Base-by-base conservation (phyloP, 2,797 vertebrate genomes). In the Tamandua tetradactyla region DNA sequence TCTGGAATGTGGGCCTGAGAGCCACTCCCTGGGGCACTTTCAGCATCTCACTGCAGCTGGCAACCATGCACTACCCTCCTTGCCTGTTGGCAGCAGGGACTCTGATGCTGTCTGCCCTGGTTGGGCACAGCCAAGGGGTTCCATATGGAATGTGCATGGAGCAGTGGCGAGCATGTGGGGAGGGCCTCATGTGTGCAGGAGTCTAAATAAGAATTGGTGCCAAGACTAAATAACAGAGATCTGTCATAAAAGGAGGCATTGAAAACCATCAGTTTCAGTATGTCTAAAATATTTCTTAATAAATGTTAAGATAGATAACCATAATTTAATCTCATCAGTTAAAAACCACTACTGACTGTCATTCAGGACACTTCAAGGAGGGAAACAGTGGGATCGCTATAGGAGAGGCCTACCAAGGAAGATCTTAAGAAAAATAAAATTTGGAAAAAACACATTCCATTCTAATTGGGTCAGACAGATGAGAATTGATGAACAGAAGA, bases 381-480 rank as follows among this genome's bases (percentile, higher is more conserved):
- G 27, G 42, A 94, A 85, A n/a, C 71, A 81, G 49, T 55, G 32
- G 78, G 22, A 84, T 59, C 75, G 3, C 17, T 5, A 55, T 17
- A 55, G 4, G 52, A 55, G 52, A 55, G 15, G 52, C 6, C 6
- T 88, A 37, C 55, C 72, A 94, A 68, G 23, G 15, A n/a, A n/a
- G n/a, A n/a, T 85, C 57, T 87, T 55, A 80, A 71, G 80, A 94
- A 90, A 89, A 76, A 92, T 37, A 35, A 59, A 55, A 27, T 2
- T n/a, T 59, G 78, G 44, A 72, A 91, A 81, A 80, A 10, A 1
- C 22, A 68, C 18, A 75, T 84, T 83, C 11, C n/a, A 64, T 74
- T 80, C 40, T 61, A 76, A 90, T 87, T 71, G 87, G 72, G 55
- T 69, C n/a, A 61, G 40, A 66, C 20, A 84, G 66, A 91, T 93